Conservation (phyloP, 2,888 invertebrate species). For the Rhamnusium bicolor region DNA sequence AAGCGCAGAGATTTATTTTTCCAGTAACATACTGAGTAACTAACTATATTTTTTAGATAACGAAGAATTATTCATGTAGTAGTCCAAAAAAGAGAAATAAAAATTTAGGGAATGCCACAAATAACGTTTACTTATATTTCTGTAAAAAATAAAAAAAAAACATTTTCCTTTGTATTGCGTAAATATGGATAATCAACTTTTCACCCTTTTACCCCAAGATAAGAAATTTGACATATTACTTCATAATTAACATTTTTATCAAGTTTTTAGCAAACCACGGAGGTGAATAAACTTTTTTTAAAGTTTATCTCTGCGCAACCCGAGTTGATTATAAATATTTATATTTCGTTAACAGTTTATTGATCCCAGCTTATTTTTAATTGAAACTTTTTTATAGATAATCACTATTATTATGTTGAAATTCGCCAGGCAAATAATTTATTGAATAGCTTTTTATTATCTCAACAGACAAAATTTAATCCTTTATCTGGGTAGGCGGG, state of each 20-base stretch:
- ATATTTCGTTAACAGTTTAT: slow-evolving; percentile 26
- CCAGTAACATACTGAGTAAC: no score
- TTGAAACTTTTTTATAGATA: slow-evolving; percentile 16
- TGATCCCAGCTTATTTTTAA: slow-evolving; percentile 21
- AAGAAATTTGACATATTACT: neutral
- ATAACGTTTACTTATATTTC: no score
- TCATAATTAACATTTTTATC: slow-evolving; percentile 2
- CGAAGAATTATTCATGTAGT: no score
- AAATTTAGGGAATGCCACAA: no score
- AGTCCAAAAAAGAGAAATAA: no score
- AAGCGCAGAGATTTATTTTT: no score
- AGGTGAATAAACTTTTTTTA: slow-evolving; percentile 13
- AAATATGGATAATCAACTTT: no score
- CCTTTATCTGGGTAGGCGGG: slow-evolving; percentile 30
- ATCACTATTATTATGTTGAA: neutral
- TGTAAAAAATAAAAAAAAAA: no score
- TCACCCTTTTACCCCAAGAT: no score
- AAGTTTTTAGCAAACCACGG: neutral
- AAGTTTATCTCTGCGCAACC: slow-evolving; percentile 21
- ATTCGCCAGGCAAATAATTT: slow-evolving; percentile 23
- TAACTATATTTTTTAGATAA: no score
- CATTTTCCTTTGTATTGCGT: no score
- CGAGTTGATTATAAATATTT: slow-evolving; percentile 27
- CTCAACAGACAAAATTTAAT: slow-evolving; percentile 22
- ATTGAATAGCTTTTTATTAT: slow-evolving; percentile 26